Conservation (phyloP, 2,888 invertebrate species). For the Tuta absoluta region DNA sequence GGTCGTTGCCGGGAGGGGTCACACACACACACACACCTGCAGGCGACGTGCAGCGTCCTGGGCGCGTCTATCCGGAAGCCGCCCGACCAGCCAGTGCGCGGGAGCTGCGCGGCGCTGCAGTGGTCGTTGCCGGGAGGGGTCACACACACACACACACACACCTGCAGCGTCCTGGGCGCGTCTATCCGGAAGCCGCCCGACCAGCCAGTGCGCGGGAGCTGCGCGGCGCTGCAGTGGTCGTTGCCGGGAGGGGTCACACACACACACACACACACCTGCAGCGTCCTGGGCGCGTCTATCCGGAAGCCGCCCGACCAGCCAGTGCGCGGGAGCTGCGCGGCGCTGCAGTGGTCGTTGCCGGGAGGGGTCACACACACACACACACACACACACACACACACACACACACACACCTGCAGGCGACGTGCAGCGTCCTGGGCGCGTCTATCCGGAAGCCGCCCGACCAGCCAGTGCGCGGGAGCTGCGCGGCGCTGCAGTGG, state of each 20-base stretch:
- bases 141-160: too few relatives aligned
- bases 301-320: constrained; percentile 85
- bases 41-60: constrained; percentile 92
- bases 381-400: too few relatives aligned
- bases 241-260: constrained; percentile 75
- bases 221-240: too few relatives aligned
- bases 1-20: constrained; percentile 55
- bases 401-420: too few relatives aligned
- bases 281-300: constrained; percentile 89
- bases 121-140: too few relatives aligned
- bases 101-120: constrained; percentile 64
- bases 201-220: too few relatives aligned
- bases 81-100: constrained; percentile 90
- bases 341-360: constrained; percentile 14
- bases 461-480: constrained; percentile 90
- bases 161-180: too few relatives aligned
- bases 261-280: constrained; percentile 96
- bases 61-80: constrained; percentile 84
- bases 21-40: constrained; percentile 92
- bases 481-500: constrained; percentile 51
- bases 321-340: constrained; percentile 81
- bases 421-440: constrained; percentile 92
- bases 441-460: constrained; percentile 81
- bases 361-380: constrained; percentile 90
- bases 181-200: too few relatives aligned